Evolutionary conservation across 2,888 invertebrate genomes (phyloP).

Genomic region (Cryptophagus acutangulus): DNA sequence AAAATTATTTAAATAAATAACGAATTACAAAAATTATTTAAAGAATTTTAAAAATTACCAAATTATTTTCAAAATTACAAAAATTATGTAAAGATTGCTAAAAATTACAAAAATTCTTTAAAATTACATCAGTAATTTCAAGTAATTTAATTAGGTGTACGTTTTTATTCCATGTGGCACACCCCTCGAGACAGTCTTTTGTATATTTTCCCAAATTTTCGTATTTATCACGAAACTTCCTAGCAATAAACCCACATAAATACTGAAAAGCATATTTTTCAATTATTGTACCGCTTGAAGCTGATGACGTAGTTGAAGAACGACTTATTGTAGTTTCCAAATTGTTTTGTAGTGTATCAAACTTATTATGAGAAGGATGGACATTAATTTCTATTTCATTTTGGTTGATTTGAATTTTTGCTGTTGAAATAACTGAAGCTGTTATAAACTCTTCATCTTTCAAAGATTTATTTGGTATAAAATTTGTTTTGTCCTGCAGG

Average conservation of each 20-base stretch:
- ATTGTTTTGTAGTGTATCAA: constrained; percentile 2
- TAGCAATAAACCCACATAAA: constrained; percentile 9
- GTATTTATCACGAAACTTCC: constrained; percentile 7
- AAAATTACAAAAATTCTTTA: too few species aligned
- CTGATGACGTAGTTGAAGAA: constrained; percentile 5
- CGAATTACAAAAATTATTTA: too few species aligned
- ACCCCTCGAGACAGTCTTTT: too few species aligned
- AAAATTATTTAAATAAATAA: too few species aligned
- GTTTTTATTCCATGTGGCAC: too few species aligned
- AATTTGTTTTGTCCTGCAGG: constrained; percentile 5
- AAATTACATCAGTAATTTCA: too few species aligned
- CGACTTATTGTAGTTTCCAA: neutral
- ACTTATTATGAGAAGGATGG: constrained; percentile 3
- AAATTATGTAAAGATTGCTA: too few species aligned
- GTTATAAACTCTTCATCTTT: constrained; percentile 5
- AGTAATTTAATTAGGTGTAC: too few species aligned
- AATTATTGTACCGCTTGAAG: neutral
- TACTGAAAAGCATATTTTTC: constrained; percentile 8
- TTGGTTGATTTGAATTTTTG: constrained; percentile 3
- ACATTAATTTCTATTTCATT: constrained; percentile 4
- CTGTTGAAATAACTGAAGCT: constrained; percentile 4
- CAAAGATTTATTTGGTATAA: neutral
- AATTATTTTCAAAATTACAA: too few species aligned
- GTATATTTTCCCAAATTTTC: constrained; percentile 8
- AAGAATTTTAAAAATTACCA: too few species aligned